Evolutionary conservation across 2,113 vertebrate species (phyloP).

Genomic region (Corydoras maculifer): DNA sequence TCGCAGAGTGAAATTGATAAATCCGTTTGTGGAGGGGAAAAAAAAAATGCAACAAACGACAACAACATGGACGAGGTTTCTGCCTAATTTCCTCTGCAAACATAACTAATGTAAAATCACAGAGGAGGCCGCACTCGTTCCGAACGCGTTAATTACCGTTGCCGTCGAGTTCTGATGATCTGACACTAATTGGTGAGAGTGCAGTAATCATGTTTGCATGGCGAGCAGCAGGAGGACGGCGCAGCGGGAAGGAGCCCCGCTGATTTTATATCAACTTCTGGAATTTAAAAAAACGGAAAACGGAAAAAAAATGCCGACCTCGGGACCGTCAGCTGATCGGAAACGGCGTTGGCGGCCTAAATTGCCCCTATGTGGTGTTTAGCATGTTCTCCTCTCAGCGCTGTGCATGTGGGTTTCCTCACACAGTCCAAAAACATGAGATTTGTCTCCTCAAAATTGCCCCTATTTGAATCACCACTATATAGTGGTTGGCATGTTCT

Average conservation of each 20-base stretch:
- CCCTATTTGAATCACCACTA: too few species aligned
- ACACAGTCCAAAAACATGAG: too few species aligned
- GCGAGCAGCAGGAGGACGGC: slow-evolving; percentile 24
- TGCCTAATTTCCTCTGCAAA: slow-evolving; percentile 18
- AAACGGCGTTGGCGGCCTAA: too few species aligned
- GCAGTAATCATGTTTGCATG: slow-evolving; percentile 34
- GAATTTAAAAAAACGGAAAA: slow-evolving; percentile 14
- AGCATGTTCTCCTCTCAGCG: too few species aligned
- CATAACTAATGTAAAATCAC: slow-evolving; percentile 31
- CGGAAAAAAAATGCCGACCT: not conserved
- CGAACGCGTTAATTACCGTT: slow-evolving; percentile 40
- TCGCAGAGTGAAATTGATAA: slow-evolving; percentile 22
- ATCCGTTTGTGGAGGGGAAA: not conserved
- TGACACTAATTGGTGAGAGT: slow-evolving; percentile 37
- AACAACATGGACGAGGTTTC: not conserved
- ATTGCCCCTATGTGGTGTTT: too few species aligned
- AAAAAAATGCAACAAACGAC: too few species aligned
- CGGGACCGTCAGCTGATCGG: too few species aligned
- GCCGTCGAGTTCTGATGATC: slow-evolving; percentile 35
- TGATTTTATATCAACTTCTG: slow-evolving; percentile 33
- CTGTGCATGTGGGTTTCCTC: too few species aligned
- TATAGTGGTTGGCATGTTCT: too few species aligned
- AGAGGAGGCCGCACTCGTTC: slow-evolving; percentile 24
- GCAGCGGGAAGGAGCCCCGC: slow-evolving; percentile 23
- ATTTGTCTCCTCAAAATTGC: too few species aligned